Evolutionary conservation across 2,113 vertebrate genomes (phyloP).

Genomic region (Cyphotilapia sp.): DNA sequence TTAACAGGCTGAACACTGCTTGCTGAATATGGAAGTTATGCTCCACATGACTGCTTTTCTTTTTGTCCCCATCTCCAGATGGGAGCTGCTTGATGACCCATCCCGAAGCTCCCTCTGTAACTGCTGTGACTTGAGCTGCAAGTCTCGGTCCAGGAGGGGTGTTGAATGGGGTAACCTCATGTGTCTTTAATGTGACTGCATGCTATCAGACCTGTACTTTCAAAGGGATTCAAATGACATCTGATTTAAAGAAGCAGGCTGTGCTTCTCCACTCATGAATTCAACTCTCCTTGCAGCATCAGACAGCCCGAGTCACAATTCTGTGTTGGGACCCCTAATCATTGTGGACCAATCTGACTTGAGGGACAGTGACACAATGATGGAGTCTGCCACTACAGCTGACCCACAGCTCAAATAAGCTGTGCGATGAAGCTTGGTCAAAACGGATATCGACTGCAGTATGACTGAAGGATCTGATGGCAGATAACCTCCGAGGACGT

Average conservation of each 20-base stretch:
- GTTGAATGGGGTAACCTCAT: constrained; percentile 16
- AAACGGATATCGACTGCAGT: accelerated
- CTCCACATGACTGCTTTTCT: background rate
- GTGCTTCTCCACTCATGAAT: background rate
- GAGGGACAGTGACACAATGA: background rate
- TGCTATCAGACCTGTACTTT: background rate
- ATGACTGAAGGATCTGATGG: background rate
- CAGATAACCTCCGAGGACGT: background rate
- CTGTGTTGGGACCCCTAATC: constrained; percentile 63
- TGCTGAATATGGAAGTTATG: background rate
- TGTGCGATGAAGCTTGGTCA: background rate
- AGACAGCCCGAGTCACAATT: background rate
- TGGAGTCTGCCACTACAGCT: background rate
- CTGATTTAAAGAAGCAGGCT: background rate
- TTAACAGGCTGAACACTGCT: background rate
- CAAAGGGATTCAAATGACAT: background rate
- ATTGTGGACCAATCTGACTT: constrained; percentile 9
- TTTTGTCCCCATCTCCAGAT: constrained; percentile 1
- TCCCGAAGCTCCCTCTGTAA: constrained; percentile 50
- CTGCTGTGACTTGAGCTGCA: constrained; percentile 62
- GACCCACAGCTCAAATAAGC: background rate
- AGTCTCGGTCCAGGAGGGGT: constrained; percentile 2
- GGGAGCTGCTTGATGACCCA: constrained; percentile 65
- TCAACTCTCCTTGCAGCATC: background rate
- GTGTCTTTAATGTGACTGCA: background rate